Conservation (phyloP, 1,140 invertebrate species). For the Delia radicum region DNA sequence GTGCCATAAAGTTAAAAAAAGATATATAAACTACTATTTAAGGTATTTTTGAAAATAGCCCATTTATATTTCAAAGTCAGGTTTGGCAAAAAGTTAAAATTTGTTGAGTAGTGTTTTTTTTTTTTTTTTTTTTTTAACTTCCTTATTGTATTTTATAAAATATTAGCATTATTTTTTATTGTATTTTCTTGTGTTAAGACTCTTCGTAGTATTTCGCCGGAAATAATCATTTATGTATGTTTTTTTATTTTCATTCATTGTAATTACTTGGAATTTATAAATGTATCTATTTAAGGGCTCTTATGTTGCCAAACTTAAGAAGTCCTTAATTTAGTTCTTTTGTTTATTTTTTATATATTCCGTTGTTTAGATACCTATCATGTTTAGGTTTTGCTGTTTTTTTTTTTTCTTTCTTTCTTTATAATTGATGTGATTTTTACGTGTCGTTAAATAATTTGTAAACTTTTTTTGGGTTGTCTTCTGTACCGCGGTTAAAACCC, state of each 20-base stretch:
- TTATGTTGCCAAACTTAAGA: not conserved
- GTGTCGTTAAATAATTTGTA: constrained; percentile 41
- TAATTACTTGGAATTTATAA: constrained; percentile 32
- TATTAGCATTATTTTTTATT: not conserved
- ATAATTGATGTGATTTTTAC: constrained; percentile 55
- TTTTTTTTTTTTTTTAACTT: too few species aligned
- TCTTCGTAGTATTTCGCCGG: not conserved
- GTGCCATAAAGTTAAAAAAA: too few species aligned
- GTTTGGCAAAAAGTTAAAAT: too few species aligned
- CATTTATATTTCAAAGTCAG: too few species aligned
- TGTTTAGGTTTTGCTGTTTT: constrained; percentile 22
- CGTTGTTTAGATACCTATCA: constrained; percentile 32
- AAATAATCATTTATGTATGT: constrained; percentile 18
- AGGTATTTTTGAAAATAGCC: too few species aligned
- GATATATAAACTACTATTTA: too few species aligned
- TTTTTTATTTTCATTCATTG: constrained; percentile 27
- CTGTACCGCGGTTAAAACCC: too few species aligned
- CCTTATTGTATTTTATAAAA: not conserved
- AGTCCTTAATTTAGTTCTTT: not conserved
- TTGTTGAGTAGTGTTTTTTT: too few species aligned
- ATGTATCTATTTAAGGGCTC: constrained; percentile 33
- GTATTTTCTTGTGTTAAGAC: not conserved
- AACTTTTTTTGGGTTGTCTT: not conserved
- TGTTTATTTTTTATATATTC: not conserved
- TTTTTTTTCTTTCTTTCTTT: constrained; percentile 35